phyloP scores from a whole-genome alignment of 2,888 invertebrate species.

The Lithosia quadra region DNA sequence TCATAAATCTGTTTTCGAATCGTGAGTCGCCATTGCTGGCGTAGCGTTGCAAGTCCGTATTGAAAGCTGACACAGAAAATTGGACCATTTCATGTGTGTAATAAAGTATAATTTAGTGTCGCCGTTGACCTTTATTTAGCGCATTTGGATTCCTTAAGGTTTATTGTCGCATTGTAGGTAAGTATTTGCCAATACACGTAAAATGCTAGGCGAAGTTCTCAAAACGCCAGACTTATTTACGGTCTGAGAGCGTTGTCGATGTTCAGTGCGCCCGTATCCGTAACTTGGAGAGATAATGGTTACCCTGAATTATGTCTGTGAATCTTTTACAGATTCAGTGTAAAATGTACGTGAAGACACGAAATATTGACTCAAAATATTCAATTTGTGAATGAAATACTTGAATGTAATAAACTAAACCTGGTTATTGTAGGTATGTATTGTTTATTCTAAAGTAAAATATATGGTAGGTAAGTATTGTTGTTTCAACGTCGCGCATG shows the following conservation, averaged over 20 bases:
- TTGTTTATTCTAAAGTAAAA: too few relatives aligned
- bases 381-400: constrained; percentile 23
- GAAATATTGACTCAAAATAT: constrained; percentile 21
- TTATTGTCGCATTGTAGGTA: constrained; percentile 84
- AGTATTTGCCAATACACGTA: constrained; percentile 86
- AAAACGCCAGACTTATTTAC: constrained; percentile 85
- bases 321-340: constrained; percentile 37
- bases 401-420: too few relatives aligned
- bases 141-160: constrained; percentile 70
- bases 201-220: constrained; percentile 82
- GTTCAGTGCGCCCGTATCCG: constrained; percentile 48
- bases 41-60: constrained; percentile 70
- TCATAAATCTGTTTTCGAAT: constrained; percentile 87
- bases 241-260: constrained; percentile 63
- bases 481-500: too few relatives aligned
- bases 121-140: constrained; percentile 65
- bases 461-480: too few relatives aligned
- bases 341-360: constrained; percentile 28
- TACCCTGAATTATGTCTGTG: constrained; percentile 48
- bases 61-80: constrained; percentile 63
- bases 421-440: too few relatives aligned
- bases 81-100: constrained; percentile 61
- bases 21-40: constrained; percentile 79
- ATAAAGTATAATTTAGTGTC: constrained; percentile 77
- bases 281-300: constrained; percentile 56